Conservation (phyloP, 2,113 vertebrate species). For the Motacilla alba region DNA sequence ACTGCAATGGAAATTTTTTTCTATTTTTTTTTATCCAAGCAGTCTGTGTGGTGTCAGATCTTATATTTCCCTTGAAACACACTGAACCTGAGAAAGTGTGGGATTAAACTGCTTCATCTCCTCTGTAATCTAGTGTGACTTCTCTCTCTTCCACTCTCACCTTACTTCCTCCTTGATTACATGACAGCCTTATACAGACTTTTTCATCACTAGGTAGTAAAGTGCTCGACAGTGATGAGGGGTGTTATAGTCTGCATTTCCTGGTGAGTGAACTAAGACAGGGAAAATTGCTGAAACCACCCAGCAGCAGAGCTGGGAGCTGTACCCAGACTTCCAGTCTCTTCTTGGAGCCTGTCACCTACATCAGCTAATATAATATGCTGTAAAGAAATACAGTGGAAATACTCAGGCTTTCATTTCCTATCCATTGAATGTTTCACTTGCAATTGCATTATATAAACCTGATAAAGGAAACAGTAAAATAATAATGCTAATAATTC, state of each 20-base stretch:
- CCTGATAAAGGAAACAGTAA: background rate
- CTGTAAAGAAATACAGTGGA: background rate
- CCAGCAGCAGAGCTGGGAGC: background rate
- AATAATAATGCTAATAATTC: background rate
- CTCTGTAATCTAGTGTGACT: background rate
- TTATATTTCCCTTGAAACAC: background rate
- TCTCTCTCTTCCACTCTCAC: background rate
- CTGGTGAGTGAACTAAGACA: background rate
- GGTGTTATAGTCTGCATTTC: background rate
- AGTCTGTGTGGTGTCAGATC: background rate
- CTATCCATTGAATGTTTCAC: background rate
- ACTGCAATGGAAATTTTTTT: background rate
- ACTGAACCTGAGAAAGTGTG: background rate
- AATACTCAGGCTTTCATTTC: background rate
- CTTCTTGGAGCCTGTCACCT: background rate
- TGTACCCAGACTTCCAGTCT: background rate
- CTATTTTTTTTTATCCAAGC: background rate
- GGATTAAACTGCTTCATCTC: background rate
- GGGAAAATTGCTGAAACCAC: background rate
- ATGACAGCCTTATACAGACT: background rate
- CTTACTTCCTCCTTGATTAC: background rate
- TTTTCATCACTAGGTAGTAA: background rate
- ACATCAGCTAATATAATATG: background rate
- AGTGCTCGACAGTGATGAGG: background rate
- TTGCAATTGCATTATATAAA: background rate